phyloP scores from a whole-genome alignment of 2,113 vertebrate genomes.

The Proterorhinus semilunaris region DNA sequence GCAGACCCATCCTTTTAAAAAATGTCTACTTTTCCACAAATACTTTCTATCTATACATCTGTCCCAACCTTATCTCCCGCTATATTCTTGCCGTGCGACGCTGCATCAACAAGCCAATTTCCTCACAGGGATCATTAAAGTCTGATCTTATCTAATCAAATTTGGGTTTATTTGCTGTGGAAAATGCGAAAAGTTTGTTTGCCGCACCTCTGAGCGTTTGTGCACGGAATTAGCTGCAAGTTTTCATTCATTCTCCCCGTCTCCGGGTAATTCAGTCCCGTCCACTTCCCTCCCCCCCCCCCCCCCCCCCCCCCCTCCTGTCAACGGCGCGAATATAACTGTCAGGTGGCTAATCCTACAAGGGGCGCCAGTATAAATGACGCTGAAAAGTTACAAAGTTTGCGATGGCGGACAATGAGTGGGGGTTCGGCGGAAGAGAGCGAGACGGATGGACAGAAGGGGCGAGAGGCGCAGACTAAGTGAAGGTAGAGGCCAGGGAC shows the following conservation, averaged over 20 bases:
- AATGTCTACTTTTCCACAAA: slow-evolving; percentile 47
- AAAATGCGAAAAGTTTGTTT: slow-evolving; percentile 58
- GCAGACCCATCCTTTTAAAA: slow-evolving; percentile 34
- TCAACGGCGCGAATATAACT: slow-evolving; percentile 63
- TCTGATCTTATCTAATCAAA: slow-evolving; percentile 64
- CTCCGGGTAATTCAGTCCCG: slow-evolving; percentile 52
- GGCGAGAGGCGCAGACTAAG: slow-evolving; percentile 52
- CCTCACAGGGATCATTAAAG: slow-evolving; percentile 62
- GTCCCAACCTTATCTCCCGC: slow-evolving; percentile 52
- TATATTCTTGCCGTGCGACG: slow-evolving; percentile 41
- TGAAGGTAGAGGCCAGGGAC: slow-evolving; percentile 67
- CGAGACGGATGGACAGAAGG: slow-evolving; percentile 48
- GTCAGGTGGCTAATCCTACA: slow-evolving; percentile 64
- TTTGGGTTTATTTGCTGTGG: slow-evolving; percentile 65
- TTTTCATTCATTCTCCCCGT: slow-evolving; percentile 65
- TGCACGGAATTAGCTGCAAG: slow-evolving; percentile 51
- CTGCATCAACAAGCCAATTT: slow-evolving; percentile 56
- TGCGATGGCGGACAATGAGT: slow-evolving; percentile 40
- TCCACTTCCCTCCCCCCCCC: slow-evolving; percentile 54
- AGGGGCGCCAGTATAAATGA: slow-evolving; percentile 63
- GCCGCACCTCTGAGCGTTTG: slow-evolving; percentile 30
- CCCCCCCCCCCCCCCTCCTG: slow-evolving; percentile 48
- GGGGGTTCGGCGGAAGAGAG: slow-evolving; percentile 32
- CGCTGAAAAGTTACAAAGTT: slow-evolving; percentile 61
- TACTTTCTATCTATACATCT: slow-evolving; percentile 52